These are phyloP conservation scores for Trididemnum miniatum DNA, from an alignment of 23 tunicate genomes.

Conservation along the genomic window DNA sequence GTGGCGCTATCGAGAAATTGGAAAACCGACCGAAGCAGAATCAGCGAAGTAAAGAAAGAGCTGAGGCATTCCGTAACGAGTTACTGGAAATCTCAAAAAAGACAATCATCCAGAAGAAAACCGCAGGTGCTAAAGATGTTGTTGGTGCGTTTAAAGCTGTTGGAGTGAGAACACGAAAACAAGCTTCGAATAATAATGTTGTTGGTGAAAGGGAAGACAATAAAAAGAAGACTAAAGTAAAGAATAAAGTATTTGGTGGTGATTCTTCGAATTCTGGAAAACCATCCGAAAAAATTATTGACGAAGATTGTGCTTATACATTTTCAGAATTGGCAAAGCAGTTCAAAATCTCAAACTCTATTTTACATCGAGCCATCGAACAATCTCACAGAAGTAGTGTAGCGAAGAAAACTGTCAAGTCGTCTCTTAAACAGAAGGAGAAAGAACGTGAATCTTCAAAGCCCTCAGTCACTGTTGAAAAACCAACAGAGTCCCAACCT, in stretches of 20 bases:
- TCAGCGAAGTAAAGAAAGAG: conserved; percentile 79
- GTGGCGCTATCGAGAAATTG: conserved; percentile 56
- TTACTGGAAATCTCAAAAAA: conserved; percentile 63
- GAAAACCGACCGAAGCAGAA: conserved; percentile 75
- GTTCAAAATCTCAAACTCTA: conserved; percentile 84
- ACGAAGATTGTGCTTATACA: conserved; percentile 59
- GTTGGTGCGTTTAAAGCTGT: conserved; percentile 62
- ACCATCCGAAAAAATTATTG: neutral
- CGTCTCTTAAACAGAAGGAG: neutral
- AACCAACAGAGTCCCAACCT: neutral
- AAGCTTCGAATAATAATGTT: conserved; percentile 18
- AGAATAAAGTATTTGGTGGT: conserved; percentile 60
- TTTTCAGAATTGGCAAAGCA: conserved; percentile 89
- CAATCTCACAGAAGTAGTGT: conserved; percentile 47
- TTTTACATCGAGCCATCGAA: conserved; percentile 73
- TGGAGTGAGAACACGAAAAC: conserved; percentile 56
- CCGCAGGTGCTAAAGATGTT: conserved; percentile 64
- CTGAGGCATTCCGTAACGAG: conserved; percentile 71
- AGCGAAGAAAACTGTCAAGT: neutral
- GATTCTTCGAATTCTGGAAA: conserved; percentile 24
- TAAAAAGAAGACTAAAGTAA: conserved; percentile 49
- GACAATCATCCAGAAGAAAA: conserved; percentile 53
- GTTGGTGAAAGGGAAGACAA: conserved; percentile 9
- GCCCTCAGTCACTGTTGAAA: neutral
- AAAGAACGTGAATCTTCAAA: neutral